Base-by-base conservation (phyloP, 2,797 vertebrate genomes). In the Labeo calbasu region DNA sequence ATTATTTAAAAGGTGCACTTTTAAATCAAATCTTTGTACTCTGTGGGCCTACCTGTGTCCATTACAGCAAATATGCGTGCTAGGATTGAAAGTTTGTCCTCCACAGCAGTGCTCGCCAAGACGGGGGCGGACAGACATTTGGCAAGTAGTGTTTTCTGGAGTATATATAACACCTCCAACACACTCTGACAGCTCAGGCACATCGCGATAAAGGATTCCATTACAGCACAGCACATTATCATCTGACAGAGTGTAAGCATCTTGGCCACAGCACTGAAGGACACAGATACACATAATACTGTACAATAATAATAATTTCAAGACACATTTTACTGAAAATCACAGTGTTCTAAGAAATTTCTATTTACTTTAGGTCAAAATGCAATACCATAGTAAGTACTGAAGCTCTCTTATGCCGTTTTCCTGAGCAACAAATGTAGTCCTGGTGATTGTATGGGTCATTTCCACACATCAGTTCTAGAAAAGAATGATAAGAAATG, bases 61-160 rank as follows among this genome's bases (percentile, higher is more conserved):
- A 50, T 82, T 10, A 84, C 92, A 92, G 88, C 92, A 93, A 83
- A 93, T 91, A 1, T 93, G 81, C 0, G 1, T 0, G 0, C 1
- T 0, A 86, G 90, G 90, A 0, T 0, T 0, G 82, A 86, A 92
- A 25, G 72, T 6, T 5, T 89, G 36, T 1, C 25, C 25, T 21
- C 92, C 91, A 51, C 92, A 93, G 79, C 85, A 89, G 19, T 36
- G 53, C 5, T 23, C 46, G 0, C 55, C 77, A 14, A 65, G 15
- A 2, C 36, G 71, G 3, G 72, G 25, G 23, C 73, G 65, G 1
- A 6, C 21, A 0, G 65, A 10, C 19, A 57, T 19, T 5, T 75
- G 12, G n/a, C 80, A 84, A n/a, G 21, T 65, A 11, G 48, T 61
- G 84, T 57, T 59, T 15, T 2, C 19, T 11, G 63, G 65, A 25